These are phyloP conservation scores for Stictocephala bisonia DNA, from an alignment of 2,888 invertebrate species.

Conservation along the genomic window DNA sequence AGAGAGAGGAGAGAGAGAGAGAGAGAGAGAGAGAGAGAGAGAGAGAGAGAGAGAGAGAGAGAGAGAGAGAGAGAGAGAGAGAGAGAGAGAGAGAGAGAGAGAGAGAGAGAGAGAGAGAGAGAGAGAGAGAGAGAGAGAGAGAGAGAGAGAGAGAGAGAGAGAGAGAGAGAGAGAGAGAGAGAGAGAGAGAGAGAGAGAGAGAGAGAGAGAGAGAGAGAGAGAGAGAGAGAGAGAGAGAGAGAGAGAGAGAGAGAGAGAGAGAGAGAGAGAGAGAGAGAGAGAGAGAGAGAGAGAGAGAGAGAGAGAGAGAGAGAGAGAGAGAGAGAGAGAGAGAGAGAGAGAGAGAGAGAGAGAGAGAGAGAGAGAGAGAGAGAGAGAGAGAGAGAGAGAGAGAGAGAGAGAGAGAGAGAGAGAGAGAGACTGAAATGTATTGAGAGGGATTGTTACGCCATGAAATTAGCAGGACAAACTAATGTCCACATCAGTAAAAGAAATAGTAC, in stretches of 20 bases:
- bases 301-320: neutral
- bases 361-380: neutral
- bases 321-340: neutral
- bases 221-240: conserved; percentile 35
- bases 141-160: neutral
- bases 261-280: conserved; percentile 11
- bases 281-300: conserved; percentile 12
- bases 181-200: neutral
- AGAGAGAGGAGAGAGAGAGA: too few relatives aligned
- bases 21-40: too few relatives aligned
- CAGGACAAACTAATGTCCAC: neutral
- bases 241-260: conserved; percentile 44
- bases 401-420: neutral
- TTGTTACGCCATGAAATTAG: neutral
- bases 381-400: neutral
- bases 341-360: neutral
- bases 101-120: too few relatives aligned
- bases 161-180: neutral
- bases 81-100: too few relatives aligned
- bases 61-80: too few relatives aligned
- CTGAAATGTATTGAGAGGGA: neutral
- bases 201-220: conserved; percentile 47
- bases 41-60: too few relatives aligned
- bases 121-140: too few relatives aligned
- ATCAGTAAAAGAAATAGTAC: too few relatives aligned